phyloP scores from a whole-genome alignment of 37 sponge, comb jelly and placozoan genomes.

The Spongia lamella region DNA sequence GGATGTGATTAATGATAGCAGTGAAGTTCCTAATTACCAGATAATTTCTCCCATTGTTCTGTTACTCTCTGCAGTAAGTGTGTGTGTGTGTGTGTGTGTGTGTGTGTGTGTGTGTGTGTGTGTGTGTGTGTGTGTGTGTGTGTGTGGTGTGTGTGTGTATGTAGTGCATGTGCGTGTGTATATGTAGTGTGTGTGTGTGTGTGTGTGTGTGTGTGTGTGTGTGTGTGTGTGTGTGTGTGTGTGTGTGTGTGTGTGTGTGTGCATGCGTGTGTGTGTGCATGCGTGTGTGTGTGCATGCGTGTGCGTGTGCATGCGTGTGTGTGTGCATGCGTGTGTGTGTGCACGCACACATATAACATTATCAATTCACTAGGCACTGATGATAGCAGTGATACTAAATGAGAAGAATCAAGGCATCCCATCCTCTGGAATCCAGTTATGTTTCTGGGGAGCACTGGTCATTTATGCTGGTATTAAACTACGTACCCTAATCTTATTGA shows the following conservation, averaged over 20 bases:
- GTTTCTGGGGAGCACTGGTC: constrained; percentile 73
- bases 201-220: too few relatives aligned
- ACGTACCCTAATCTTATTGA: constrained; percentile 50
- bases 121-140: too few relatives aligned
- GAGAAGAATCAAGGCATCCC: constrained; percentile 47
- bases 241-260: too few relatives aligned
- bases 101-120: too few relatives aligned
- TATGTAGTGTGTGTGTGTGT: too few relatives aligned
- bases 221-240: constrained; percentile 11
- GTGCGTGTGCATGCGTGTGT: too few relatives aligned
- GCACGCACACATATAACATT: too few relatives aligned
- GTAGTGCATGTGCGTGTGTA: constrained; percentile 23
- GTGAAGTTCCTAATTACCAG: constrained; percentile 21
- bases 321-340: too few relatives aligned
- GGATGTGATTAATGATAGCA: not conserved
- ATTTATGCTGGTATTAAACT: constrained; percentile 60
- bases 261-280: not conserved
- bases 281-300: constrained; percentile 3
- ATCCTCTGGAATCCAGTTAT: constrained; percentile 59
- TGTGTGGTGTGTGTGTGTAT: constrained; percentile 11
- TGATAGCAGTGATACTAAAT: constrained; percentile 22
- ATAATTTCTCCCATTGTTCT: constrained; percentile 36
- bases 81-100: too few relatives aligned
- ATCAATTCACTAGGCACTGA: constrained; percentile 15
- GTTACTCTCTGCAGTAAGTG: constrained; percentile 35